A percentile compares a stretch with the other conserved stretches of the same genome.
Evolutionary conservation across 2,888 invertebrate species (phyloP).

Genomic region (Hirtodrosophila duncani): DNA sequence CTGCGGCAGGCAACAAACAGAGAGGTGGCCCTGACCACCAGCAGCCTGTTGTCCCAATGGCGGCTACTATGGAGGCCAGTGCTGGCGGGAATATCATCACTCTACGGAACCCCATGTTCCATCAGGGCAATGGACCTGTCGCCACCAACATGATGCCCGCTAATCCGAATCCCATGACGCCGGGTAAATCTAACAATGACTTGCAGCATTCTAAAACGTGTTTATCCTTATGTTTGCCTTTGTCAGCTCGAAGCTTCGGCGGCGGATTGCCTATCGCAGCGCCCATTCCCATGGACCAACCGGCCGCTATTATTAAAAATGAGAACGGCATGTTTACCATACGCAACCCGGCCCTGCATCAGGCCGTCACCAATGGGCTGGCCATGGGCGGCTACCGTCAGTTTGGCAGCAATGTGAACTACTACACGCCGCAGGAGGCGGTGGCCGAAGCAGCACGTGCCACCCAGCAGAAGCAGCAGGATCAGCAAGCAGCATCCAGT

Average conservation of each 20-base stretch:
- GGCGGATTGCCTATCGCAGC: conserved; percentile 53
- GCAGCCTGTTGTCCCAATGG: conserved; percentile 2
- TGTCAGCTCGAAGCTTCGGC: conserved; percentile 54
- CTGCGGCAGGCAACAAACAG: conserved; percentile 32
- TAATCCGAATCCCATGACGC: conserved; percentile 55
- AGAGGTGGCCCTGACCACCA: conserved; percentile 18
- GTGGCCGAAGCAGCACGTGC: conserved; percentile 72
- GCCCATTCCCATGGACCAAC: conserved; percentile 79
- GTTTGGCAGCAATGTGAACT: conserved; percentile 75
- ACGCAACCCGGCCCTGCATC: conserved; percentile 82
- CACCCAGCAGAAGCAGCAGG: conserved; percentile 52
- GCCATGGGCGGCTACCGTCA: conserved; percentile 74
- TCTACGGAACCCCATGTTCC: conserved; percentile 87
- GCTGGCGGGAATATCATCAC: conserved; percentile 84
- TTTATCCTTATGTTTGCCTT: background rate
- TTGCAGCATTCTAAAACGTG: background rate
- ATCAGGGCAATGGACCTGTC: conserved; percentile 59
- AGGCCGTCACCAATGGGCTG: conserved; percentile 76
- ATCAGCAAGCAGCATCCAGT: conserved; percentile 19
- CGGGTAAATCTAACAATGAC: conserved; percentile 44
- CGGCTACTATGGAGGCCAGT: conserved; percentile 42
- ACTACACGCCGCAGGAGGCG: conserved; percentile 76
- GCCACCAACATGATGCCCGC: conserved; percentile 41
- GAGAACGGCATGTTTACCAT: conserved; percentile 91
- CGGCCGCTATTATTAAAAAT: conserved; percentile 84